Base-by-base conservation (phyloP, 2,113 vertebrate genomes). In the Peromyscus leucopus region DNA sequence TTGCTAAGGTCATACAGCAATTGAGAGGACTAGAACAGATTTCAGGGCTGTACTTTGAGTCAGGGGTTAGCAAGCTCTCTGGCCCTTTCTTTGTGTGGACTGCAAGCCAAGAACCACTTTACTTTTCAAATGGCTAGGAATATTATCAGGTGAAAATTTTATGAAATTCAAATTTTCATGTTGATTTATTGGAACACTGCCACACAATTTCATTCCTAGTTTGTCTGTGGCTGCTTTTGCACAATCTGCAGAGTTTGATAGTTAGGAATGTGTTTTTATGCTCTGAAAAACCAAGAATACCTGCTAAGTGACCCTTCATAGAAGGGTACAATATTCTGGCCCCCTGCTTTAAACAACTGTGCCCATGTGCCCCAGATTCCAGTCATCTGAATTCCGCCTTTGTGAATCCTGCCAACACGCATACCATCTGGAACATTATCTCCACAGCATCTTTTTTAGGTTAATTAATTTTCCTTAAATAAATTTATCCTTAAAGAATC, bases 391-490 rank as follows among this genome's bases (percentile, higher is more conserved):
- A 1, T 75, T 74, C 16, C 42, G 71, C 80, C 24, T 95, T 59
- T 28, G 13, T 86, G 65, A 89, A 74, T 95, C 78, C 82, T 74
- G 12, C 86, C 89, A 74, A 42, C 21, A 90, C 84, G 88, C 51
- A 5, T 96, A 63, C 82, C 95, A 97, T 96, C 72, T 92, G 89
- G 84, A 94, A 11, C 17, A 69, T 86, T 76, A 67, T 91, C 85
- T 82, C 46, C 9, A 26, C 46, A 85, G 80, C 48, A 83, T 91
- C 83, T 96, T 94, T 69, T 95, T 89, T 76, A 94, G 79, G 86
- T 91, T 88, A 80, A 93, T 92, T 96, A 87, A 79, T 93, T 96
- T 97, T 91, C 78, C 75, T 87, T 91, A 95, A 94, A 94, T 91
- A 91, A 55, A 87, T 65, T 61, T 93, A 94, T 90, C 82, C 93